Evolutionary conservation across 2,113 vertebrate species (phyloP), one percentile per base, ranked within the genome.

Genomic region (Lagopus muta): DNA sequence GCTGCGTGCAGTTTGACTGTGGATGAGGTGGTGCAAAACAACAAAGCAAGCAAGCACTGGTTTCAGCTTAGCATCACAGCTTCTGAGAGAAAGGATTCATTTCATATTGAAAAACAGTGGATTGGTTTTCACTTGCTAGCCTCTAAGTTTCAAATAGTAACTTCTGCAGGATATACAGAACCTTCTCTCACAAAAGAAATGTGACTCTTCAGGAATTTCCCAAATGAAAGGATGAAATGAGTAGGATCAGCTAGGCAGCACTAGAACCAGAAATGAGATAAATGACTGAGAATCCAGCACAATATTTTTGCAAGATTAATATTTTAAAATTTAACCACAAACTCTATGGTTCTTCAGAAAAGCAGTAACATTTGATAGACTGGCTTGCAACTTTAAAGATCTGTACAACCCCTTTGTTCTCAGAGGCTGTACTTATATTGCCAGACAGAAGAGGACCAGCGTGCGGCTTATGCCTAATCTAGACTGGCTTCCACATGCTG

Each of bases 231-330:
- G 0, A 17, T 50, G 62, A 48, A 30, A 4, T 11, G 13, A 18
- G 21, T 32, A 21, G 11, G 3, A 2, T 54, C n/a, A 66, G 18
- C 20, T 43, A 22, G 10, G n/a, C n/a, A 58, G 21, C 0, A 0
- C 2, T 32, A 70, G 13, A 27, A 43, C 19, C 34, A 57, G 61
- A 78, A 70, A 6, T 13, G 61, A 89, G 19, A 1, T 21, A 8
- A 84, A 32, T 8, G 14, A 36, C 14, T 38, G 13, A 36, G 60
- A 62, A 62, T 47, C 17, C 16, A 16, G 24, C 57, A 47, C 2
- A 2, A 55, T 61, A 4, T 20, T 82, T 78, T 69, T 73, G 8
- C 18, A 7, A 40, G 43, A 20, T 4, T 78, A 34, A 36, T 7
- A 3, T 78, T 84, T 78, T 55, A 52, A 79, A 17, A 13, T 73